Percentiles rank a stretch among this genome's conserved stretches.
These are phyloP conservation scores for Drymodes brunneopygia DNA, from an alignment of 2,113 vertebrate species.

Conservation along the genomic window DNA sequence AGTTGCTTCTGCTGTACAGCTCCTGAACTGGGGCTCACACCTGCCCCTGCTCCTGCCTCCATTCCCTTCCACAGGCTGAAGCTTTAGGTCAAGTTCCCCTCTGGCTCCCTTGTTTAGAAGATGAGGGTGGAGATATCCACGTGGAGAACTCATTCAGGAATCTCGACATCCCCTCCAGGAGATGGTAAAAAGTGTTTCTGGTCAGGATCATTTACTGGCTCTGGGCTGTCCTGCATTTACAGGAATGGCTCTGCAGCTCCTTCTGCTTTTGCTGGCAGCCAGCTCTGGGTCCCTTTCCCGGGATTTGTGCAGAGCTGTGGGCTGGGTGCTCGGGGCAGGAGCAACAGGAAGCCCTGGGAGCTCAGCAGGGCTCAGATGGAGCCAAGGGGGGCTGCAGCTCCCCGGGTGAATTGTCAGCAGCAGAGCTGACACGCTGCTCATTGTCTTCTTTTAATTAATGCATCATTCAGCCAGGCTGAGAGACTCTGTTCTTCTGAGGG, in stretches of 20 bases:
- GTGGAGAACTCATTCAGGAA: neutral
- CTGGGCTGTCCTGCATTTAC: neutral
- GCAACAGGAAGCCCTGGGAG: rapidly evolving
- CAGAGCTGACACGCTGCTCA: neutral
- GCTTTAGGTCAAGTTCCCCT: neutral
- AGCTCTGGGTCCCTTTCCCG: neutral
- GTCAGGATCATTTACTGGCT: neutral
- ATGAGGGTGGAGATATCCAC: rapidly evolving
- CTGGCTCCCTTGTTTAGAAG: neutral
- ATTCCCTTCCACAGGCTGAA: rapidly evolving
- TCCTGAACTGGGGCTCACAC: neutral
- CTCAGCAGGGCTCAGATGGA: neutral
- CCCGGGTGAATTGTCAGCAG: neutral
- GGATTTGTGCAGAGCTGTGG: neutral
- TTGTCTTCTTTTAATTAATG: neutral
- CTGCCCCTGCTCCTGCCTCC: neutral
- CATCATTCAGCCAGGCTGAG: neutral
- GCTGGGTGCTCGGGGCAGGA: neutral
- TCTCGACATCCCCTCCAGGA: neutral
- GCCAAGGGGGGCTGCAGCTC: neutral
- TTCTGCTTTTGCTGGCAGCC: neutral
- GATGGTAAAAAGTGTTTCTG: neutral
- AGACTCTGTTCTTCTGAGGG: neutral
- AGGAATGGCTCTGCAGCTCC: neutral
- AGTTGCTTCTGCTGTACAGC: neutral